Evolutionary conservation across 2,888 invertebrate genomes (phyloP), one percentile per base, ranked within the genome.

Genomic region (Ormyrus pomaceus): DNA sequence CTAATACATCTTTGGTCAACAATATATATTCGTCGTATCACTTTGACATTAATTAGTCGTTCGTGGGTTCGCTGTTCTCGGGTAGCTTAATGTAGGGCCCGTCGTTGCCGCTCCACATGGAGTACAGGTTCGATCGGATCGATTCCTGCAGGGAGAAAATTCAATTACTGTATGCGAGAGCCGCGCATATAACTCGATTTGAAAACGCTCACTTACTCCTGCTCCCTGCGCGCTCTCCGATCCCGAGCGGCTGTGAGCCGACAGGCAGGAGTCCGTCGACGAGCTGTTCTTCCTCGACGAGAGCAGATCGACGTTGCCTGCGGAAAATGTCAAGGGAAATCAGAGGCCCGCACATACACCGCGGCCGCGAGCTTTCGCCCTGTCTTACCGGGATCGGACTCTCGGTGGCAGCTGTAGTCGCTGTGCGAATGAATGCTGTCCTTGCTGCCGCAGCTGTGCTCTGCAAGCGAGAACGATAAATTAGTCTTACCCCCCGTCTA

Each of bases 271-370:
- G 81, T 93, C 93, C 6, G 93, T 93, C 0, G 93, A 93, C 61
- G 93, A 93, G 83, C 93, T 93, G 87, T 92, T 93, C 87, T 93
- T 93, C 46, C 93, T 91, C 46, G 93, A 93, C 11, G 92, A 91
- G 80, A 92, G 85, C 55, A 86, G 82, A 74, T 90, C 90, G 45
- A 85, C 79, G 11, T 86, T 84, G 69, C 87, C 87, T 88, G 65
- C 34, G 34, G 34, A 34, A 34, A 34, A 34, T 4, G 0, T 2
- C 34, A 0, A 34, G n/a, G n/a, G 0, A 34, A 34, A 34, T 34
- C 34, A 34, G 34, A 34, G 3, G 2, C 34, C 34, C 2, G 34
- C 2, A 2, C 34, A n/a, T n/a, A n/a, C n/a, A n/a, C n/a, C n/a
- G n/a, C 34, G 34, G 34, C 34, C 34, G 34, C 34, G 34, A 34